A percentile compares a stretch with the other conserved stretches of the same genome.
These are phyloP conservation scores for Notolepis coatsorum DNA, from an alignment of 2,797 vertebrate species.

Conservation along the genomic window DNA sequence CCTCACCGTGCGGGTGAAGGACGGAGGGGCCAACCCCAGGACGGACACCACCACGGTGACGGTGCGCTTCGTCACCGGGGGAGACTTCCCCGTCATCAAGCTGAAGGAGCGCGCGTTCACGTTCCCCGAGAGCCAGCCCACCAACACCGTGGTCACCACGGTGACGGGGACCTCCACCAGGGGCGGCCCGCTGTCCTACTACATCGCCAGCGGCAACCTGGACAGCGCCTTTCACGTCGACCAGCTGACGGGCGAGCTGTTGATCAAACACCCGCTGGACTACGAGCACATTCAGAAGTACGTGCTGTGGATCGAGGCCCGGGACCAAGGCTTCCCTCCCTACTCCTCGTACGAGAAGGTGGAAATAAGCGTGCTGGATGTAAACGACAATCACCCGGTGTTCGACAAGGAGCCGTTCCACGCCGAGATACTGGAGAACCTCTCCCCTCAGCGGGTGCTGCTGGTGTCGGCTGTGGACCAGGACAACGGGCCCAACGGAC, in stretches of 20 bases:
- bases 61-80: constrained; percentile 91
- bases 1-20: constrained; percentile 92
- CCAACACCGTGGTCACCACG: constrained; percentile 87
- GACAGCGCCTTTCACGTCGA: constrained; percentile 92
- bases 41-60: constrained; percentile 96
- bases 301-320: constrained; percentile 94
- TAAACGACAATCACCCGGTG: constrained; percentile 92
- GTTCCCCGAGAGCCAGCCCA: constrained; percentile 91
- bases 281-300: constrained; percentile 94
- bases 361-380: constrained; percentile 89
- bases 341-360: constrained; percentile 95
- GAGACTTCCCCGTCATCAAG: constrained; percentile 90
- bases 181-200: constrained; percentile 91
- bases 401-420: constrained; percentile 92
- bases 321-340: constrained; percentile 95
- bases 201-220: constrained; percentile 95
- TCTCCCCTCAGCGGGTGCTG: constrained; percentile 89
- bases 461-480: constrained; percentile 88
- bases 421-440: constrained; percentile 91
- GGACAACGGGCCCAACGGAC: constrained; percentile 93
- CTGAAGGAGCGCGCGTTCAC: constrained; percentile 88
- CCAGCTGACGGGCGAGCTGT: constrained; percentile 92
- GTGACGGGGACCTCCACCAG: constrained; percentile 89
- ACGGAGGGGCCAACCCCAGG: constrained; percentile 86
- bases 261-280: constrained; percentile 86